Evolutionary conservation across 1,140 invertebrate genomes (phyloP).

Genomic region (Leptestheria dahalacensis): DNA sequence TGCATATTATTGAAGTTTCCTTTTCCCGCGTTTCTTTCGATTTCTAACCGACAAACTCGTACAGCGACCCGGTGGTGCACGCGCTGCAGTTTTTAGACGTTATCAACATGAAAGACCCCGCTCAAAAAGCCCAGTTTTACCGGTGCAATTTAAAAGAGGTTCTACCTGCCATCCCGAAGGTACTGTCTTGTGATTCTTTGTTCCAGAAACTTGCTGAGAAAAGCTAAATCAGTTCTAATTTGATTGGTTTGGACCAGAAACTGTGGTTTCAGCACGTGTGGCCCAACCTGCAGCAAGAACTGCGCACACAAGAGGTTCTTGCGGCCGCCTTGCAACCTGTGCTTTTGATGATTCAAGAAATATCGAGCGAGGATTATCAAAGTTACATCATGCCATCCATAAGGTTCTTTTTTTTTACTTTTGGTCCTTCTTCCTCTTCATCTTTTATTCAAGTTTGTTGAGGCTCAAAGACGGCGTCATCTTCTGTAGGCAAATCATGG

Average conservation of each 20-base stretch:
- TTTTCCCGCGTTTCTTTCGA: constrained; percentile 12
- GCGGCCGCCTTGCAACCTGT: constrained; percentile 77
- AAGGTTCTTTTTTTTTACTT: constrained; percentile 40
- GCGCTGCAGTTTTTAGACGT: constrained; percentile 82
- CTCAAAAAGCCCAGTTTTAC: constrained; percentile 79
- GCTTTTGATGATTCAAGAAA: constrained; percentile 70
- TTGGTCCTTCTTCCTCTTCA: too few species aligned
- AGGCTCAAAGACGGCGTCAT: background rate
- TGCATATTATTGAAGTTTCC: constrained; percentile 16
- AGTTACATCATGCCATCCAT: constrained; percentile 65
- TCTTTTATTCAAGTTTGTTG: background rate
- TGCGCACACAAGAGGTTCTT: constrained; percentile 70
- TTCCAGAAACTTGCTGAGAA: background rate
- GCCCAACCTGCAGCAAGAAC: constrained; percentile 71
- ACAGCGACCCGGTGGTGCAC: constrained; percentile 68
- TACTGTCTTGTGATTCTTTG: too few species aligned
- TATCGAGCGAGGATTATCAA: constrained; percentile 66
- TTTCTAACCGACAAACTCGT: constrained; percentile 27
- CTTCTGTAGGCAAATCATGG: constrained; percentile 49
- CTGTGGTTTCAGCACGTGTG: constrained; percentile 87
- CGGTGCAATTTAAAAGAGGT: constrained; percentile 65
- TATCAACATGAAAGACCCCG: constrained; percentile 77
- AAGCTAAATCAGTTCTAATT: background rate
- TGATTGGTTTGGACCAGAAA: constrained; percentile 50
- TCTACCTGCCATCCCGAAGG: constrained; percentile 74